phyloP scores from a whole-genome alignment of 2,113 vertebrate species.

The Arizona elegans region DNA sequence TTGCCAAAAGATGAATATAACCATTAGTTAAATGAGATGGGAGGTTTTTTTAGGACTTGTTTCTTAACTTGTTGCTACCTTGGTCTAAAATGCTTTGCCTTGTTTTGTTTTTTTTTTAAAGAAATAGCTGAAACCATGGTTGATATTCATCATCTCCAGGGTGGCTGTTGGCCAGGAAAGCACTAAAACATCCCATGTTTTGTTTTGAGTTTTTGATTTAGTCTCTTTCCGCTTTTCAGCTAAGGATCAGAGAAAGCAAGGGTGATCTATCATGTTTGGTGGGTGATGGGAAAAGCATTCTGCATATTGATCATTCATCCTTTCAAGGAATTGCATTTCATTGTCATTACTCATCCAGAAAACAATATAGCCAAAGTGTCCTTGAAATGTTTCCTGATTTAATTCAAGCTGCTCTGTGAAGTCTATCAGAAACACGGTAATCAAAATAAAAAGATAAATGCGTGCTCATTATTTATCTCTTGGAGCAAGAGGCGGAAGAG shows the following conservation, averaged over 20 bases:
- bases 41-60: not conserved
- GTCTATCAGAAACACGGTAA: not conserved
- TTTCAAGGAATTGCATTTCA: not conserved
- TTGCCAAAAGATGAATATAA: not conserved
- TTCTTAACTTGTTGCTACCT: not conserved
- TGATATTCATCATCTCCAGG: not conserved
- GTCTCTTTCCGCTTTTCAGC: not conserved
- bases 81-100: not conserved
- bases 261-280: fast-evolving
- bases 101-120: not conserved
- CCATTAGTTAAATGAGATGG: not conserved
- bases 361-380: fast-evolving
- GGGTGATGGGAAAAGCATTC: fast-evolving
- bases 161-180: not conserved
- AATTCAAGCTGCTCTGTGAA: not conserved
- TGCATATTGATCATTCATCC: fast-evolving
- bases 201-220: not conserved
- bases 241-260: not conserved
- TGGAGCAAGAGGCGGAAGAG: too few species aligned
- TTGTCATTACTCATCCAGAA: slow-evolving; percentile 3
- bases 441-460: not conserved
- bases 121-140: not conserved
- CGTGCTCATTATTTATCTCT: not conserved
- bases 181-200: not conserved
- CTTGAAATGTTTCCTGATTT: not conserved